Evolutionary conservation across 2,113 vertebrate species (phyloP), one percentile per base, ranked within the genome.

Genomic region (Amphilophus citrinellus): DNA sequence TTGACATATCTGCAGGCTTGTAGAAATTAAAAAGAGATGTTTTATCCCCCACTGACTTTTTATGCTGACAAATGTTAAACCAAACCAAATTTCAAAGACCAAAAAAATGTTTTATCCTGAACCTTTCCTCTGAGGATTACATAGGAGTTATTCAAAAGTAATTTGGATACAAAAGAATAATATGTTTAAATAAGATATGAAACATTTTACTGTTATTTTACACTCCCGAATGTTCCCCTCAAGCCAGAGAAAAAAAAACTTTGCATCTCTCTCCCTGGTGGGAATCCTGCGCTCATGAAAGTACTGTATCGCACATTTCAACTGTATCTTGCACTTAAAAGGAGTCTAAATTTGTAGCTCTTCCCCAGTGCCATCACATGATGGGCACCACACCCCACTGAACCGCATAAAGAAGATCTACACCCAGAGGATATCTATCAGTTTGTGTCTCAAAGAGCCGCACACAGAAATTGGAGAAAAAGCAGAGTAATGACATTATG

Each of bases 271-370:
- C 88, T 76, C 84, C 83, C 84, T 65, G 2, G 65, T 87, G 89
- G 87, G 85, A 89, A 63, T 61, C 22, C 30, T 13, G 9, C 80
- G 81, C 87, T 85, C 78, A 90, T 86, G 73, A 88, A 88, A 86
- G 73, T 27, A 79, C 17, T 2, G 5, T 22, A 85, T 76, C 53
- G 20, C 30, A 78, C 84, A 83, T 42, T 82, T 87, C 68, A 76
- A 84, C 76, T 80, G 53, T 78, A 76, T 87, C 73, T 82, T 78
- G 39, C 77, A 88, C 88, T 93, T 88, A 83, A 93, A 93, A 89
- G 76, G 61, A 87, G 84, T 79, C 87, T 87, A 80, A 85, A 89
- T 89, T 82, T 80, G 79, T 80, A 82, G 82, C 79, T 80, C 27
- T 66, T 84, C 60, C 60, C 44, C 77, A 35, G 62, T 56, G 75